Evolutionary conservation across 2,888 invertebrate species (phyloP).

Genomic region (Therioaphis trifolii): DNA sequence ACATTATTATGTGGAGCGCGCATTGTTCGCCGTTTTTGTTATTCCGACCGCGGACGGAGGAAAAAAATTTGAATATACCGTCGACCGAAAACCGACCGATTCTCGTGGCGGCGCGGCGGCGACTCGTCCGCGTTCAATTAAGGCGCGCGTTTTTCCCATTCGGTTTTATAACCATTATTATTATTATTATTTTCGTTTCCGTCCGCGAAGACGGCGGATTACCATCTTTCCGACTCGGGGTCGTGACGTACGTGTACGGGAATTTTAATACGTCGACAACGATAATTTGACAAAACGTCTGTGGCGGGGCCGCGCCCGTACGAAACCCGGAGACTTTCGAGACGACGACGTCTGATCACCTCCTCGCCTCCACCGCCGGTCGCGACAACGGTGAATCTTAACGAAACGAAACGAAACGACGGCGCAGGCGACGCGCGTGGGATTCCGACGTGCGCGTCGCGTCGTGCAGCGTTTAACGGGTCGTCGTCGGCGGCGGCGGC

Average conservation of each 20-base stretch:
- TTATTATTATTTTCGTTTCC: background rate
- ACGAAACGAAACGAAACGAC: background rate
- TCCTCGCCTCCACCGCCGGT: no score
- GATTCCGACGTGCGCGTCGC: conserved; percentile 24
- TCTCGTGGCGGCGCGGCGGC: background rate
- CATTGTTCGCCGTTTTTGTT: conserved; percentile 27
- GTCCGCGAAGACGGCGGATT: background rate
- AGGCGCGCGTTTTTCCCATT: conserved; percentile 13
- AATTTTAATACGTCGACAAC: conserved; percentile 1
- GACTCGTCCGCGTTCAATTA: conserved; percentile 31
- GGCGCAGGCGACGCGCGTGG: background rate
- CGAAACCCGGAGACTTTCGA: no score
- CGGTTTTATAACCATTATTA: background rate
- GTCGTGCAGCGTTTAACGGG: no score
- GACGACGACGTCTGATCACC: no score
- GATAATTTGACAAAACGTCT: background rate
- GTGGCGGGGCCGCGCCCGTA: no score
- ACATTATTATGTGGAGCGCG: conserved; percentile 2
- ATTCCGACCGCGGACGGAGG: conserved; percentile 10
- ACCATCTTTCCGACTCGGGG: conserved; percentile 17
- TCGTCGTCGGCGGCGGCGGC: background rate
- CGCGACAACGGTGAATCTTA: no score
- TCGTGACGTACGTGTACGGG: conserved; percentile 32
- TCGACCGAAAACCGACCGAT: background rate
- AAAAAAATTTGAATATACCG: conserved; percentile 40